Evolutionary conservation across 2,888 invertebrate species (phyloP).

Genomic region (Blastobasis lacticolella): DNA sequence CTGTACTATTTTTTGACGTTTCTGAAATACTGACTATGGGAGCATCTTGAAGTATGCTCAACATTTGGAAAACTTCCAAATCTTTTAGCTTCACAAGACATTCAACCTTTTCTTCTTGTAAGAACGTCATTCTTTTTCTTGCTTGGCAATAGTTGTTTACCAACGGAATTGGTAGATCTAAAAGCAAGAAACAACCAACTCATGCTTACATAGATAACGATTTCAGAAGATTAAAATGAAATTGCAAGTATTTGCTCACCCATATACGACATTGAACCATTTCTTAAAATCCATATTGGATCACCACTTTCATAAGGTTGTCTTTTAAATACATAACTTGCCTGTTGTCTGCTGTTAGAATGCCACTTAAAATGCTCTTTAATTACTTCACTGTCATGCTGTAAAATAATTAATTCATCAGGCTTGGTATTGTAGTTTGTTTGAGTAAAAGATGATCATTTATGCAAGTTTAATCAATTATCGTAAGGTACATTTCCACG

Average conservation of each 20-base stretch:
- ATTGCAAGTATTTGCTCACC: slow-evolving; percentile 26
- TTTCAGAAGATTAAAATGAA: background rate
- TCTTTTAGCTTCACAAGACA: slow-evolving; percentile 50
- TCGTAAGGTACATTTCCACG: too few relatives aligned
- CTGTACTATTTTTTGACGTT: slow-evolving; percentile 32
- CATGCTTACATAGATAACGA: background rate
- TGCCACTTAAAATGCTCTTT: slow-evolving; percentile 37
- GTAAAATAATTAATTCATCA: slow-evolving; percentile 15
- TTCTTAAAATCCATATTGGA: slow-evolving; percentile 47
- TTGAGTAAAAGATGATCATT: too few relatives aligned
- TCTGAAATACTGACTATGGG: slow-evolving; percentile 42
- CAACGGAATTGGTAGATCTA: slow-evolving; percentile 46
- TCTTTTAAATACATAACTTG: slow-evolving; percentile 25
- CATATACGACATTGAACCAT: slow-evolving; percentile 37
- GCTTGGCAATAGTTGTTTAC: slow-evolving; percentile 49
- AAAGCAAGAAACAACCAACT: slow-evolving; percentile 17
- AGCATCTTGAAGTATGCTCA: slow-evolving; percentile 35
- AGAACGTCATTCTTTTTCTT: slow-evolving; percentile 40
- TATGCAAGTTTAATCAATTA: too few relatives aligned
- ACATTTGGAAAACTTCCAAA: slow-evolving; percentile 50
- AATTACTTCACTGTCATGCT: slow-evolving; percentile 24
- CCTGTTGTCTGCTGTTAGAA: slow-evolving; percentile 15
- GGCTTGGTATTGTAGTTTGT: too few relatives aligned
- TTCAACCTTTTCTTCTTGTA: slow-evolving; percentile 37
- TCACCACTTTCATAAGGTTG: slow-evolving; percentile 33